Percentiles rank a stretch among this genome's conserved stretches.
These are phyloP conservation scores for Unio pictorum DNA, from an alignment of 2,888 invertebrate genomes.

Conservation along the genomic window DNA sequence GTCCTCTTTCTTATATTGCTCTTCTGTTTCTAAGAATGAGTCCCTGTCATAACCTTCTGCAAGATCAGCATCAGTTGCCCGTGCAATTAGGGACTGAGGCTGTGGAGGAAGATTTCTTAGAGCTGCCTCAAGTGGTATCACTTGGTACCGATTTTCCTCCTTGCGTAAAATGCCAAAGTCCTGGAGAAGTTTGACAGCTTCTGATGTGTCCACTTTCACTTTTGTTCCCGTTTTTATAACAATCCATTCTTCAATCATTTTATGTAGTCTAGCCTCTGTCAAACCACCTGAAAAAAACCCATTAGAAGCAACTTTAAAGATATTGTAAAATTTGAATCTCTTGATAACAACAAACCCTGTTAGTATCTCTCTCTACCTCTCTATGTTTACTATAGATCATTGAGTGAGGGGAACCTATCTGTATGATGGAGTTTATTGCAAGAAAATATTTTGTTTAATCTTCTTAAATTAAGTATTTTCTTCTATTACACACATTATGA, in stretches of 20 bases:
- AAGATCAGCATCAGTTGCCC: conserved; percentile 57
- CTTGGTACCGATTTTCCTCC: conserved; percentile 54
- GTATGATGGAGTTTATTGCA: no score
- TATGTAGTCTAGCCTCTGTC: conserved; percentile 49
- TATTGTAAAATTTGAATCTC: no score
- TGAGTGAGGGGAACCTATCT: background rate
- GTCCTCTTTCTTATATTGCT: conserved; percentile 60
- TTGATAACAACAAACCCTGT: no score
- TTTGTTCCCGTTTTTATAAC: conserved; percentile 49
- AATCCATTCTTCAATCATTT: conserved; percentile 60
- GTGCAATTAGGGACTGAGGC: conserved; percentile 53
- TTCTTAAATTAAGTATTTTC: no score
- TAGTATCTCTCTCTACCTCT: background rate
- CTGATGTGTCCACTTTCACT: conserved; percentile 58
- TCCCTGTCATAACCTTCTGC: conserved; percentile 67
- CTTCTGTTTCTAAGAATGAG: conserved; percentile 57
- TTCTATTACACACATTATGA: no score
- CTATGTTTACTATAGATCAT: background rate
- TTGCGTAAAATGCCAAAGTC: conserved; percentile 59
- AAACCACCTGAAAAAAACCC: conserved; percentile 54
- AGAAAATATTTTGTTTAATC: no score
- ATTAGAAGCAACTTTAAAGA: background rate
- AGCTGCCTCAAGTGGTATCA: conserved; percentile 63
- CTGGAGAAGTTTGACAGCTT: conserved; percentile 55
- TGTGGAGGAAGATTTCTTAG: conserved; percentile 59